Percentiles rank a stretch among this genome's conserved stretches.
phyloP scores from a whole-genome alignment of 2,888 invertebrate species.

The Muschampia plurimacula region DNA sequence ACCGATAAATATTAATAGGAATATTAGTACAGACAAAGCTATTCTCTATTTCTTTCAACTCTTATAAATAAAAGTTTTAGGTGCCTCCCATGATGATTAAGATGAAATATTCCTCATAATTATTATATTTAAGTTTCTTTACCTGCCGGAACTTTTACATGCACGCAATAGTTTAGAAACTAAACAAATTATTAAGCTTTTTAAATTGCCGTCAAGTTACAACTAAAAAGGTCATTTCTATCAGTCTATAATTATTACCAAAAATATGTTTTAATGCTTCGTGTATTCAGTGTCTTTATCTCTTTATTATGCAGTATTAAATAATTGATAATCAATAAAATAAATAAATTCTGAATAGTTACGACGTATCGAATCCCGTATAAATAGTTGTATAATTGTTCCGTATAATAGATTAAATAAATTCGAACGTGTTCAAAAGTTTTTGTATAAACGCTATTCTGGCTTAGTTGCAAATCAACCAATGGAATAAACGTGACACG shows the following conservation, averaged over 20 bases:
- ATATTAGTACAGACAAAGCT: background rate
- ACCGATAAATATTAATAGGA: background rate
- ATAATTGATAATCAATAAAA: no score
- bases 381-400: background rate
- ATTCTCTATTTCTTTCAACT: background rate
- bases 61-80: background rate
- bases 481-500: slow-evolving; percentile 11
- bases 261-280: slow-evolving; percentile 39
- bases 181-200: background rate
- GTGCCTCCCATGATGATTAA: slow-evolving; percentile 18
- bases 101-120: slow-evolving; percentile 34
- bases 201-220: background rate
- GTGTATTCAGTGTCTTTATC: slow-evolving; percentile 52
- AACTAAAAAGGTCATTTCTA: background rate
- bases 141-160: slow-evolving; percentile 6
- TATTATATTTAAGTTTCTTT: slow-evolving; percentile 25
- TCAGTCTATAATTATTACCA: background rate
- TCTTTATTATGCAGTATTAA: background rate
- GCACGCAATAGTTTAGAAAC: slow-evolving; percentile 11
- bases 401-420: background rate
- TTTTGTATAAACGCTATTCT: slow-evolving; percentile 9
- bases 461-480: slow-evolving; percentile 12
- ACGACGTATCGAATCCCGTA: background rate
- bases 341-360: no score
- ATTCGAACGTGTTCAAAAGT: background rate